A percentile compares a stretch with the other conserved stretches of the same genome.
Evolutionary conservation across 2,113 vertebrate species (phyloP).

Genomic region (Syngnathoides biaculeatus): DNA sequence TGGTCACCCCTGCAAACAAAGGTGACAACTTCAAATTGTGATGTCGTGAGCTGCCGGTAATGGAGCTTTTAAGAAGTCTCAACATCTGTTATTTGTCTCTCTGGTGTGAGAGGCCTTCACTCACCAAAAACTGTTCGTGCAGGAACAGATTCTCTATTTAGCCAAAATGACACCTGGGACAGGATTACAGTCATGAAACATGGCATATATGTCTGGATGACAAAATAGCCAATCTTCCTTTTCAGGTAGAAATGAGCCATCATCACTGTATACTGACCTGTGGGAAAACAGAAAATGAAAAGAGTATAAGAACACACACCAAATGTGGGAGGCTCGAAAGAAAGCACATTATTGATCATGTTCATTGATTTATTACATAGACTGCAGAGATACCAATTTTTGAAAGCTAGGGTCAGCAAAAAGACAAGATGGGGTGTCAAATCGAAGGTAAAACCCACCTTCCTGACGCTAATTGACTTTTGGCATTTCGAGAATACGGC

Average conservation of each 20-base stretch:
- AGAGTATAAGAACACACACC: slow-evolving; percentile 17
- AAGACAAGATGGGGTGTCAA: too few species aligned
- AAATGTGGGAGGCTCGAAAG: not conserved
- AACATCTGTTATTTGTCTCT: slow-evolving; percentile 25
- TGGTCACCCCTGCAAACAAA: slow-evolving; percentile 84
- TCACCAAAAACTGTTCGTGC: slow-evolving; percentile 96
- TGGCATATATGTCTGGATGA: slow-evolving; percentile 97
- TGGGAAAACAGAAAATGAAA: slow-evolving; percentile 7
- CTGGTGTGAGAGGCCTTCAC: slow-evolving; percentile 44
- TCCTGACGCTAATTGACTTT: too few species aligned
- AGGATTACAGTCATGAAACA: slow-evolving; percentile 98
- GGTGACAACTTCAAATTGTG: slow-evolving; percentile 7
- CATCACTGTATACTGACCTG: slow-evolving; percentile 96
- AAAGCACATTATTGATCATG: slow-evolving; percentile 1
- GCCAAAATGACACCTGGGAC: slow-evolving; percentile 97
- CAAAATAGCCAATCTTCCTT: slow-evolving; percentile 97
- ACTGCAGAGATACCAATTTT: not conserved
- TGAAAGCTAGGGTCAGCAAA: not conserved
- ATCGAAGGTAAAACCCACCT: too few species aligned
- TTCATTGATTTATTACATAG: slow-evolving; percentile 1
- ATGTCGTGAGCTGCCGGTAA: slow-evolving; percentile 9
- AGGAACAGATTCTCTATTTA: slow-evolving; percentile 94
- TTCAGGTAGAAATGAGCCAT: slow-evolving; percentile 95
- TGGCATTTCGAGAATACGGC: too few species aligned
- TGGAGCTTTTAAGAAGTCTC: slow-evolving; percentile 26